Evolutionary conservation across 1,140 invertebrate genomes (phyloP), one percentile per base, ranked within the genome.

Genomic region (Zaprionus ornatus): DNA sequence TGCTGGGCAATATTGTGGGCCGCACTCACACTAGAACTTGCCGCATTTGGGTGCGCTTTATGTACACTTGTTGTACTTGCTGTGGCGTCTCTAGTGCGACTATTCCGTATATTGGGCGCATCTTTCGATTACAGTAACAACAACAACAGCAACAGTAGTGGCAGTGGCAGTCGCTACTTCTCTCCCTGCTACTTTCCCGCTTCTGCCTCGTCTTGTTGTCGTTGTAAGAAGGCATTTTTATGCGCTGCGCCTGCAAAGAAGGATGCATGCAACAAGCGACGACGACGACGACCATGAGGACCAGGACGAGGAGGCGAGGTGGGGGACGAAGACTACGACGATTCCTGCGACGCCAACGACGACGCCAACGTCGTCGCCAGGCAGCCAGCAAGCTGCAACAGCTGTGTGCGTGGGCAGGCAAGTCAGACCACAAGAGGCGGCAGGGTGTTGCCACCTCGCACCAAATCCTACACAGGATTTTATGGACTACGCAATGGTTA

Each of bases 221-320:
- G 63, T 63, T 90, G 85, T 90, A 90, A 90, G 86, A 85, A 90
- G 85, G 86, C 81, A 88, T 88, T 88, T 88, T 88, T 88, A 88
- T 78, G 84, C 74, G 69, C 50, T 82, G 40, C 63, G 69, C 62
- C 75, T 56, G 70, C 68, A 71, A 62, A 77, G 77, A 63, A 80
- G 78, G 85, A 77, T 84, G 82, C 70, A 90, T 90, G 85, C 85
- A 90, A 90, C 84, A 88, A 88, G 84, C 84, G 67, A 76, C 48
- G 76, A 48, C 45, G 60, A 50, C 74, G 68, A 64, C 78, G 62
- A 56, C 80, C 56, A 57, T 29, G 76, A 35, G 45, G 64, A 40
- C 67, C 0, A 40, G 5, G 68, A 64, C 74, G 62, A 60, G 68
- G 54, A 59, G 19, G 2, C 9, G 19, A 70, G 70, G 72, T 64